Conservation (phyloP, 2,113 vertebrate species). For the Hippotragus niger region DNA sequence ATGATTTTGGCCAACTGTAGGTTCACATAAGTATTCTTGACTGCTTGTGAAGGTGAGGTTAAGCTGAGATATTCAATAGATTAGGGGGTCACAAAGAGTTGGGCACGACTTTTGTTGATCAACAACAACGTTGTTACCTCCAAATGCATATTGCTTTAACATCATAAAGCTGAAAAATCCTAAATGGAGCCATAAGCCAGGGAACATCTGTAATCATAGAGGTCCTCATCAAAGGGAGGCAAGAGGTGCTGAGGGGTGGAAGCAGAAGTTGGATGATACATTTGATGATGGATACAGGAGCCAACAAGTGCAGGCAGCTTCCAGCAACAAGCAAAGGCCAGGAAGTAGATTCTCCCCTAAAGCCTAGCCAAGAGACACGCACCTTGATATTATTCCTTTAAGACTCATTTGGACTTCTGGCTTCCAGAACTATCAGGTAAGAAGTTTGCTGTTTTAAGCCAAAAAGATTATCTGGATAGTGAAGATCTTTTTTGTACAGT, state of each 20-base stretch:
- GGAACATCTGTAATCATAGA: background rate
- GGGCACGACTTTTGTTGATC: too few species aligned
- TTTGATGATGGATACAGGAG: background rate
- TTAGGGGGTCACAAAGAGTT: background rate
- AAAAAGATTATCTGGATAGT: too few species aligned
- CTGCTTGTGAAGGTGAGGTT: rapidly evolving
- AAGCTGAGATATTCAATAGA: background rate
- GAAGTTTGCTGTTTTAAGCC: background rate
- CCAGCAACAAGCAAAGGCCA: background rate
- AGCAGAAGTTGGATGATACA: rapidly evolving
- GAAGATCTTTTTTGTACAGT: too few species aligned
- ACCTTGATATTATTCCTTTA: background rate
- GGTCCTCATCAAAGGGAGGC: rapidly evolving
- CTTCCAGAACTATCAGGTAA: background rate
- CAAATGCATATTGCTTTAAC: background rate
- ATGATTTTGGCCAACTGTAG: background rate
- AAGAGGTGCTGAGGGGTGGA: background rate
- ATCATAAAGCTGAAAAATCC: background rate
- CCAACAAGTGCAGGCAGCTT: background rate
- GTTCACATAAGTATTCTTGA: background rate
- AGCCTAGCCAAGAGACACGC: background rate
- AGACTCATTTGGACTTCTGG: background rate
- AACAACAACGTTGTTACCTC: background rate
- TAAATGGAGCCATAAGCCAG: background rate
- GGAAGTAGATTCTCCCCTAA: background rate